These are phyloP conservation scores for Ceratosolen solmsi DNA, from an alignment of 1,140 invertebrate genomes.

Conservation along the genomic window DNA sequence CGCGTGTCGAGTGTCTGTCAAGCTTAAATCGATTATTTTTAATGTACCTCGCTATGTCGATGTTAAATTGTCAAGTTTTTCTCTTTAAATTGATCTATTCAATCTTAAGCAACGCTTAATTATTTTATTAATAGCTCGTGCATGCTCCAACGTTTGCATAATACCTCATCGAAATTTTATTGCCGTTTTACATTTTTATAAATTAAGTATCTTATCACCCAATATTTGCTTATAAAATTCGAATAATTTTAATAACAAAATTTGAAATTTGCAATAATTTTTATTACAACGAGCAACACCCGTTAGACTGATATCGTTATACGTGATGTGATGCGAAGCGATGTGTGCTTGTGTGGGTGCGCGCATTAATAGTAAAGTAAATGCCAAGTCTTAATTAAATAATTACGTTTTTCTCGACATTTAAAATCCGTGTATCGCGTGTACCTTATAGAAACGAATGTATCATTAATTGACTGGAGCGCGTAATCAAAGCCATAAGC, in stretches of 20 bases:
- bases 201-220: background rate
- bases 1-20: background rate
- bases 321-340: too few relatives aligned
- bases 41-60: background rate
- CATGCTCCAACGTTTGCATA: background rate
- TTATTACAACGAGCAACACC: background rate
- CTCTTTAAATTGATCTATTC: background rate
- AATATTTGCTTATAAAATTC: background rate
- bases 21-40: background rate
- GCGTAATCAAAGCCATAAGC: background rate
- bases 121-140: background rate
- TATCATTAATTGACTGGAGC: background rate
- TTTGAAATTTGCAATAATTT: slow-evolving; percentile 2
- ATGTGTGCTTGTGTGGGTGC: too few relatives aligned
- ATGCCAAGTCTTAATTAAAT: background rate
- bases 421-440: background rate
- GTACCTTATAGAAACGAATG: background rate
- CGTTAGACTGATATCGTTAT: background rate
- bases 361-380: too few relatives aligned
- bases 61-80: background rate
- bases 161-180: slow-evolving; percentile 1
- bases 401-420: background rate
- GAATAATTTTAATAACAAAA: background rate
- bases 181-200: background rate
- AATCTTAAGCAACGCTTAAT: background rate